Evolutionary conservation across 2,113 vertebrate genomes (phyloP).

Genomic region (Felis catus): F.catus_Fca126_mat1.0 CM031419.1:136830501-136831000

Average conservation of each 20-base stretch:
- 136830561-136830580: background rate
- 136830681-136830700: background rate
- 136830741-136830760: background rate
- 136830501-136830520: background rate
- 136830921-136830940: background rate
- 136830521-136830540: background rate
- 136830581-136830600: background rate
- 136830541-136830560: background rate
- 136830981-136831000: background rate
- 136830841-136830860: background rate
- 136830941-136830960: background rate
- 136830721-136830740: background rate
- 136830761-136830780: background rate
- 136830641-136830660: background rate
- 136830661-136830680: background rate
- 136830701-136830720: background rate
- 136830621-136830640: background rate
- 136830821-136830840: background rate
- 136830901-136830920: background rate
- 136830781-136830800: background rate
- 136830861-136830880: background rate
- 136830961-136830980: background rate
- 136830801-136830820: background rate
- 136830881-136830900: background rate
- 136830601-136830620: background rate